Conservation (phyloP, 2,797 vertebrate species). For the Falco biarmicus region DNA sequence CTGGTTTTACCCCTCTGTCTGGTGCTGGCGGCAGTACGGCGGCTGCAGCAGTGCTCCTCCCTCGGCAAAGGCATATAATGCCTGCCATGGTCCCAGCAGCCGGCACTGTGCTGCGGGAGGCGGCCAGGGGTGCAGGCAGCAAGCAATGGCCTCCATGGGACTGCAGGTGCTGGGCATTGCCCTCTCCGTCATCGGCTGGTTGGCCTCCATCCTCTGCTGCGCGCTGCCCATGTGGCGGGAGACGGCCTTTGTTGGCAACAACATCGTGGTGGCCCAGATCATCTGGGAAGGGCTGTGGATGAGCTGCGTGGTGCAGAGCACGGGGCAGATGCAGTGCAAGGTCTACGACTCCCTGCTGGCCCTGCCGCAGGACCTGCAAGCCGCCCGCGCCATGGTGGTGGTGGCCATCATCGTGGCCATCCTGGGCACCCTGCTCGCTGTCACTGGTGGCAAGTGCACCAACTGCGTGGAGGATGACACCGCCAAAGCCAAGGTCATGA, state of each 20-base stretch:
- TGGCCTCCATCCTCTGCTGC: slow-evolving; percentile 87
- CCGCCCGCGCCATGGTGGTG: slow-evolving; percentile 86
- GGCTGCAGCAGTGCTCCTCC: slow-evolving; percentile 79
- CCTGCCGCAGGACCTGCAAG: slow-evolving; percentile 89
- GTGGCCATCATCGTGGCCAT: slow-evolving; percentile 84
- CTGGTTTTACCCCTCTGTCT: slow-evolving; percentile 71
- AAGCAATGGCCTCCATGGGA: slow-evolving; percentile 89
- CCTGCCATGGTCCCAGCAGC: slow-evolving; percentile 27
- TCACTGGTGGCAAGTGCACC: slow-evolving; percentile 91
- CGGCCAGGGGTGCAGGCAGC: neutral
- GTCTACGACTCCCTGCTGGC: slow-evolving; percentile 90
- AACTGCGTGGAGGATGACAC: slow-evolving; percentile 90
- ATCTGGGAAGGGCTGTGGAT: slow-evolving; percentile 92
- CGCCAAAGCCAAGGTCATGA: slow-evolving; percentile 87
- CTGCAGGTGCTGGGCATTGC: slow-evolving; percentile 91
- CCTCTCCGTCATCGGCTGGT: slow-evolving; percentile 89
- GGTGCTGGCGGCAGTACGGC: slow-evolving; percentile 41
- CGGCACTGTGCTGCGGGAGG: neutral
- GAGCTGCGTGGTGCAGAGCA: slow-evolving; percentile 94
- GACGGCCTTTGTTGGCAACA: slow-evolving; percentile 87
- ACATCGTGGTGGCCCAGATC: slow-evolving; percentile 87
- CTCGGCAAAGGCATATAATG: slow-evolving; percentile 75
- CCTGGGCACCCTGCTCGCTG: slow-evolving; percentile 83
- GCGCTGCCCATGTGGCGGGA: slow-evolving; percentile 93
- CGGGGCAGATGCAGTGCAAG: slow-evolving; percentile 94